Base-by-base conservation (phyloP, 2,888 invertebrate genomes). In the Neoitamus cyanurus region DNA sequence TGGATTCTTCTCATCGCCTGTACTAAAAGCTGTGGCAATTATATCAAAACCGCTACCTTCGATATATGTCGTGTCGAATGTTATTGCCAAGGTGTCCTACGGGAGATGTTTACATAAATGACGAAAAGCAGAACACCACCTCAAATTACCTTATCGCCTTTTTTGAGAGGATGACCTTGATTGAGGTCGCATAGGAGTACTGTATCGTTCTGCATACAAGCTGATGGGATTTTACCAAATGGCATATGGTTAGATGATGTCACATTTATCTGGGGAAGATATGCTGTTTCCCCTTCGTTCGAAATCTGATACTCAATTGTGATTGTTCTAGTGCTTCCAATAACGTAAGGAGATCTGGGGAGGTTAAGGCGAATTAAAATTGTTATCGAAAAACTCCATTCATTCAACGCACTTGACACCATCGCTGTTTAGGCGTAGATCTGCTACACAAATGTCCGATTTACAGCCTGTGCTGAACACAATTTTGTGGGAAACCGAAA, bases 231-330 rank as follows among this genome's bases (percentile, higher is more conserved):
- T 84, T 89, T 89, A 1, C 90, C 90, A 75, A 91, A 91, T 13
- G 88, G 88, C 87, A 90, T 88, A 2, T 88, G 89, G 84, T 90
- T 89, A 1, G 92, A 92, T 37, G 92, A 90, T 11, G 90, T 90
- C 1, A 93, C 89, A 83, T 90, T 89, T 30, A 93, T 87, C 87
- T 92, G 91, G 0, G 92, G 91, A 70, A 91, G 88, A 87, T 92
- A 93, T 3, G 93, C 93, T 0, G 92, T 91, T 87, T 93, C 93
- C 0, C 92, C 92, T 0, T 86, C 86, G 86, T 93, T 93, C 3
- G 87, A 88, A 1, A 93, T 88, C 7, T 89, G 89, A 84, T 91
- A 91, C 5, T 89, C 88, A 4, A 91, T 85, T 0, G 88, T 88
- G 0, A 91, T 87, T 0, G 89, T 89, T 58, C 88, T 89, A 83